Evolutionary conservation across 23 tunicate genomes (phyloP).

Genomic region (Trididemnum clinides): DNA sequence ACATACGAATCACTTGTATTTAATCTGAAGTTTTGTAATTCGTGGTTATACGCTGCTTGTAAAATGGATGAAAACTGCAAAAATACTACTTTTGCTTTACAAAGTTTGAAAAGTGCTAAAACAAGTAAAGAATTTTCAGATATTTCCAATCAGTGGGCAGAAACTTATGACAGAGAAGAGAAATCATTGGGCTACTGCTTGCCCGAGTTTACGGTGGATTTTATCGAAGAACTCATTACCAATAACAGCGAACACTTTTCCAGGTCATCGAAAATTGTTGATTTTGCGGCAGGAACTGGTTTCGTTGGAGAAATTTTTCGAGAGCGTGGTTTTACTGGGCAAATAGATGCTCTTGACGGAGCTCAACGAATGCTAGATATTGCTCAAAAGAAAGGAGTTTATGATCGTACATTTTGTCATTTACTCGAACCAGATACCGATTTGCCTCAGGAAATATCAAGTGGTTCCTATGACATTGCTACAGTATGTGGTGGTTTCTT

Average conservation of each 20-base stretch:
- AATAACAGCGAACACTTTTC: not conserved
- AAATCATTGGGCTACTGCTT: not conserved
- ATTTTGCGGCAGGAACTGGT: slow-evolving; percentile 51
- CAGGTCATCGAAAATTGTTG: not conserved
- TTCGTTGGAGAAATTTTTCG: slow-evolving; percentile 34
- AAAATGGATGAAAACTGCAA: no score
- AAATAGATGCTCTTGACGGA: slow-evolving; percentile 48
- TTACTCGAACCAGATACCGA: not conserved
- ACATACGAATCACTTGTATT: no score
- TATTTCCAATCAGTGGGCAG: slow-evolving; percentile 2
- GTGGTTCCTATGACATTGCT: not conserved
- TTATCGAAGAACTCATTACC: not conserved
- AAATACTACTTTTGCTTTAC: no score
- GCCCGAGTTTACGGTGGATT: not conserved
- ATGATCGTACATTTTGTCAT: not conserved
- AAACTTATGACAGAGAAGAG: slow-evolving; percentile 12
- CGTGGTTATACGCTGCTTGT: no score
- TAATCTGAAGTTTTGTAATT: no score
- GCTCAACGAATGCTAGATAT: slow-evolving; percentile 14
- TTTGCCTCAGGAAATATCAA: not conserved
- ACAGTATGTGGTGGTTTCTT: not conserved
- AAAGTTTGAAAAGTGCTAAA: no score
- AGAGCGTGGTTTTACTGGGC: not conserved
- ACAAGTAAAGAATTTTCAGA: not conserved
- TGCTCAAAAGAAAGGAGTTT: slow-evolving; percentile 10